Evolutionary conservation across 2,797 vertebrate genomes (phyloP).

Genomic region (Halcyon leucocephala): DNA sequence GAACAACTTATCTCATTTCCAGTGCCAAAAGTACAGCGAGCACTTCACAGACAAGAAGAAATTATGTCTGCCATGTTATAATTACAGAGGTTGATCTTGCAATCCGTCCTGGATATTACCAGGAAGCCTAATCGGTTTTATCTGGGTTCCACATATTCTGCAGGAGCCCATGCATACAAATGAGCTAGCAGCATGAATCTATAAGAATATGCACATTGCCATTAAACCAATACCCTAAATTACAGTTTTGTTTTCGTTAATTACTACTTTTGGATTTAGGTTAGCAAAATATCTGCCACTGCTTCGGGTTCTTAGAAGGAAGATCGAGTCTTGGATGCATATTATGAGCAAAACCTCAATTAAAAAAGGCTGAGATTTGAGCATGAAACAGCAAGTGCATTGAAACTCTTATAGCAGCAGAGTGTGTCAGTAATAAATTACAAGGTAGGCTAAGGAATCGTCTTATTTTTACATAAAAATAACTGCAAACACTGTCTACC

Average conservation of each 20-base stretch:
- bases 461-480: neutral
- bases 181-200: neutral
- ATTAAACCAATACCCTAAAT: neutral
- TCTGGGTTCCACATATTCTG: neutral
- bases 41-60: neutral
- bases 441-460: neutral
- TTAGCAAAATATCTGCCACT: neutral
- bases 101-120: neutral
- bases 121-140: neutral
- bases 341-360: neutral
- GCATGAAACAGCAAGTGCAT: neutral
- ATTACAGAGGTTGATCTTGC: neutral
- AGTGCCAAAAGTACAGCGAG: neutral
- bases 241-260: neutral
- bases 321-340: neutral
- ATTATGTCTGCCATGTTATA: neutral
- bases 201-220: neutral
- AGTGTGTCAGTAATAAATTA: neutral
- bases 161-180: neutral
- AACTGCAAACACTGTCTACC: neutral
- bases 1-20: neutral
- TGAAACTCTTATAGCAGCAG: neutral
- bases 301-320: neutral
- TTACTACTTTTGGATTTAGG: neutral
- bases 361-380: neutral